Evolutionary conservation across 2,113 vertebrate species (phyloP), one percentile per base, ranked within the genome.

Genomic region (Delphinus delphis): DNA sequence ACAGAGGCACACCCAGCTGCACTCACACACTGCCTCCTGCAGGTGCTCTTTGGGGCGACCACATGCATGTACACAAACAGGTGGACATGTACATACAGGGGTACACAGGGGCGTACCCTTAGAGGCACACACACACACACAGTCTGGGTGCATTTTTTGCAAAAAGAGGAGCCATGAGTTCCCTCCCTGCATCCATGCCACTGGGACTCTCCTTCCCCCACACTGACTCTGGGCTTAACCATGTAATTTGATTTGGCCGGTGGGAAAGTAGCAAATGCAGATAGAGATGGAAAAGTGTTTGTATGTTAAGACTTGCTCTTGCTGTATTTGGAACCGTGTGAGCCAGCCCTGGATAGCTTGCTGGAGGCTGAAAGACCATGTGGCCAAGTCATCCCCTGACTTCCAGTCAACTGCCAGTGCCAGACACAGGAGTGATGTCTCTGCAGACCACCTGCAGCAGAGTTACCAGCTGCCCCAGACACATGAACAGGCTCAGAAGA

Each of bases 81-180:
- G 28, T 13, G 13, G 38, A 10, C 2, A 1, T 4, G 20, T 20
- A 36, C 17, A 23, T 15, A 23, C 2, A 6, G 13, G 12, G 36
- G 31, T n/a, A 38, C 23, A 41, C 3, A 3, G 17, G 33, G 36
- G 26, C 31, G 23, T 21, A 28, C 14, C 21, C 33, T 33, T 63
- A 33, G 6, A 79, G 12, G 33, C 62, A 2, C 0, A 25, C 28
- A 25, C 60, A 60, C 21, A 2, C 2, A 10, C 3, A 21, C 44
- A n/a, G 53, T 53, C 83, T 74, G 63, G 8, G 58, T 58, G 62
- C 31, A 50, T 13, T 47, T 58, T 80, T 80, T 79, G 26, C 18
- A 89, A 81, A 86, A 68, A 50, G 17, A 58, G 18, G 26, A 83
- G 8, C 2, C 44, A 13, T 36, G 53, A 60, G 31, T 84, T 26